Conservation (phyloP, 2,113 vertebrate species). For the Fregata magnificens region DNA sequence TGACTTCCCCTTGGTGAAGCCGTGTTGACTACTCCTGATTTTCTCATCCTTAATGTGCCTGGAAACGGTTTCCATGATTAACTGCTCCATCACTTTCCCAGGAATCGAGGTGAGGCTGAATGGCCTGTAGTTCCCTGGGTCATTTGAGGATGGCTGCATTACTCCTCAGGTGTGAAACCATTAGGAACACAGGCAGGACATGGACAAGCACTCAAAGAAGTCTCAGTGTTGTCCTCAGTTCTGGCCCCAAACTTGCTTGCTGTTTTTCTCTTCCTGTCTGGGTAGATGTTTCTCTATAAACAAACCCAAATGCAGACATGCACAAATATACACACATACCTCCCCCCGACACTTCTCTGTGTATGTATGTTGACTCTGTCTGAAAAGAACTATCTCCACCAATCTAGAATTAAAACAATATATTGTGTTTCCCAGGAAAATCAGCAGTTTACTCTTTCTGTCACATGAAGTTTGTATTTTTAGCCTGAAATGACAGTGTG, state of each 20-base stretch:
- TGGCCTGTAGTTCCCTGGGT: not conserved
- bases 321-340: not conserved
- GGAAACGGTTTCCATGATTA: not conserved
- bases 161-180: not conserved
- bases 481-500: not conserved
- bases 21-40: not conserved
- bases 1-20: not conserved
- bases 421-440: not conserved
- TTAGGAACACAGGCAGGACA: not conserved
- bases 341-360: not conserved
- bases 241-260: not conserved
- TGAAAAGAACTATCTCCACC: not conserved
- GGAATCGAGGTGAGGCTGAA: not conserved
- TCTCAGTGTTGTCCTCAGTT: not conserved
- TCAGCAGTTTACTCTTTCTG: not conserved
- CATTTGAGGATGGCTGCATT: not conserved
- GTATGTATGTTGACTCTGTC: not conserved
- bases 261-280: not conserved
- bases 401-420: not conserved
- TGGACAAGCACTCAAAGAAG: not conserved
- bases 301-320: accelerated
- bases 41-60: not conserved
- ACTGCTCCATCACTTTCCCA: not conserved
- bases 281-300: not conserved
- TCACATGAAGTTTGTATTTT: not conserved